Conservation (phyloP, 2,888 invertebrate genomes). For the Danaus chrysippus region DNA sequence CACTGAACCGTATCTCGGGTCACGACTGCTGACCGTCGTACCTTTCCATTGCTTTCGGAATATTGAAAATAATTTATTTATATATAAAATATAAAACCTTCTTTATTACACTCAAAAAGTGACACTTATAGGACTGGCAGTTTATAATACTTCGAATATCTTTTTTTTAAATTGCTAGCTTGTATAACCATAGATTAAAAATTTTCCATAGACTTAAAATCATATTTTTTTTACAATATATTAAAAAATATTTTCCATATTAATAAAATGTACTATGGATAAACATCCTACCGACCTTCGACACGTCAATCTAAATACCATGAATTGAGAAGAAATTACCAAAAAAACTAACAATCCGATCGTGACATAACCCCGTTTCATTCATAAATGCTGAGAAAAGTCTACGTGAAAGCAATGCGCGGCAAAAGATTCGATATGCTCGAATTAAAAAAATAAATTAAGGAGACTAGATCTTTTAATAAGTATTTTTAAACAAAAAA, state of each 20-base stretch:
- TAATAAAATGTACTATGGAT: slow-evolving; percentile 39
- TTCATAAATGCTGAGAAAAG: slow-evolving; percentile 61
- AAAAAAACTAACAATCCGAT: slow-evolving; percentile 60
- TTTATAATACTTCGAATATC: too few relatives aligned
- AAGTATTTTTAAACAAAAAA: not conserved
- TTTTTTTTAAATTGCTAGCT: too few relatives aligned
- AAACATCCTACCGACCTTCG: slow-evolving; percentile 55
- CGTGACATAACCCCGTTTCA: slow-evolving; percentile 59
- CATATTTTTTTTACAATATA: not conserved
- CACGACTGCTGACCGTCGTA: slow-evolving; percentile 58
- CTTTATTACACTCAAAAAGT: too few relatives aligned
- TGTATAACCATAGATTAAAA: not conserved
- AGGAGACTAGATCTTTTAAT: too few relatives aligned
- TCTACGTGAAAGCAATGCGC: slow-evolving; percentile 66
- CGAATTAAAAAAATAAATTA: slow-evolving; percentile 29
- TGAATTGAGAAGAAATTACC: slow-evolving; percentile 31
- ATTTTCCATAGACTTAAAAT: not conserved
- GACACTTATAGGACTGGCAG: too few relatives aligned
- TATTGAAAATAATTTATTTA: not conserved
- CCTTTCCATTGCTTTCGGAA: slow-evolving; percentile 39
- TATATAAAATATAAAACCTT: too few relatives aligned
- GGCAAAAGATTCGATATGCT: slow-evolving; percentile 38
- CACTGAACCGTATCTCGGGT: slow-evolving; percentile 55
- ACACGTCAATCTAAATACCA: slow-evolving; percentile 55
- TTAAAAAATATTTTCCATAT: not conserved